These are phyloP conservation scores for Neoitamus cyanurus DNA, from an alignment of 2,888 invertebrate genomes.

Conservation along the genomic window DNA sequence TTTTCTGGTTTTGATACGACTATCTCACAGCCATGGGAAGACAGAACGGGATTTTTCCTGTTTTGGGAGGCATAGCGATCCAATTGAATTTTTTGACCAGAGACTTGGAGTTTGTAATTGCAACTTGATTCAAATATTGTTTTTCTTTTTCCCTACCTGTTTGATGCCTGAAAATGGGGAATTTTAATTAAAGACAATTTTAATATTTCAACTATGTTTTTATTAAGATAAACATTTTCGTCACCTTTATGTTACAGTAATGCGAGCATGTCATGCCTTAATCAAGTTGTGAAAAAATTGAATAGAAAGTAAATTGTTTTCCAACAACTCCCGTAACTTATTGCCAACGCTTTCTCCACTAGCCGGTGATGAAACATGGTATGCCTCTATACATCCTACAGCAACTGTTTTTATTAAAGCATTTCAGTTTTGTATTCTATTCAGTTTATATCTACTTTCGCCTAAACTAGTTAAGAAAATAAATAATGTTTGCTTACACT, in stretches of 20 bases:
- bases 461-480: constrained; percentile 34
- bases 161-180: no score
- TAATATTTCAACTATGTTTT: constrained; percentile 27
- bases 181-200: not conserved
- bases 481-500: constrained; percentile 18
- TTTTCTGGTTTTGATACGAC: no score
- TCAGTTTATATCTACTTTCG: constrained; percentile 13
- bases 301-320: constrained; percentile 5
- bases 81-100: no score
- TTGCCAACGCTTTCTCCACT: constrained; percentile 26
- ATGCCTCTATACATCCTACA: not conserved
- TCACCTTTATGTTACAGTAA: constrained; percentile 15
- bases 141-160: no score
- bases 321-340: not conserved
- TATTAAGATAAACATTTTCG: constrained; percentile 18
- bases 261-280: not conserved
- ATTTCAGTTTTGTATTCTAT: constrained; percentile 12
- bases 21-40: no score
- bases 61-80: no score
- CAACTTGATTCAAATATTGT: no score
- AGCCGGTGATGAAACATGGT: constrained; percentile 21
- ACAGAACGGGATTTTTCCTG: no score
- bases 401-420: constrained; percentile 9
- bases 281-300: not conserved
- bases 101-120: no score